These are phyloP conservation scores for Piprites chloris DNA, from an alignment of 2,113 vertebrate species.

Conservation along the genomic window DNA sequence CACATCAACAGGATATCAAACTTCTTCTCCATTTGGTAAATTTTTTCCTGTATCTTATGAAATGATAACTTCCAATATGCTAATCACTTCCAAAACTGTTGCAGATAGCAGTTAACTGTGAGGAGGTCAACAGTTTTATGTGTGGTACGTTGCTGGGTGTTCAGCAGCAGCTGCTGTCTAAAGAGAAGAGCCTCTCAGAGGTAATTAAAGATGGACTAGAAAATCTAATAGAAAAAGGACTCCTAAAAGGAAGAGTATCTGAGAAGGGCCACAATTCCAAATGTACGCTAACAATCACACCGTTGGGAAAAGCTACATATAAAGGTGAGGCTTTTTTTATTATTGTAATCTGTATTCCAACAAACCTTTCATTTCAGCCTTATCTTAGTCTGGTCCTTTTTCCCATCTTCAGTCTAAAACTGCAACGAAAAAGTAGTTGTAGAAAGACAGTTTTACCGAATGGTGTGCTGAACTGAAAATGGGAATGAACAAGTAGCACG, in stretches of 20 bases:
- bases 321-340: conserved; percentile 78
- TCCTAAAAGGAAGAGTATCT: conserved; percentile 63
- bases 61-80: background rate
- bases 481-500: background rate
- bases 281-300: conserved; percentile 76
- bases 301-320: conserved; percentile 85
- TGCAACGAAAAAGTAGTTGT: background rate
- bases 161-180: conserved; percentile 79
- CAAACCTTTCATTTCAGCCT: background rate
- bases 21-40: background rate
- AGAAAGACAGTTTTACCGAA: background rate
- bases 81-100: conserved; percentile 13
- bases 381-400: background rate
- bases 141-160: conserved; percentile 82
- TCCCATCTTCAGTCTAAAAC: background rate
- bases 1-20: background rate
- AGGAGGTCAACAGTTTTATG: conserved; percentile 81
- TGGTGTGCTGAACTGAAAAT: background rate
- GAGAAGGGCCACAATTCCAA: background rate
- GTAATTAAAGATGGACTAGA: conserved; percentile 71
- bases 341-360: background rate
- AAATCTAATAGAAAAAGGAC: conserved; percentile 78
- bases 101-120: conserved; percentile 79
- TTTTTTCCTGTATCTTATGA: background rate
- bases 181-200: conserved; percentile 77